Percentiles rank a stretch among this genome's conserved stretches.
Conservation (phyloP, 2,113 vertebrate species). For the Atrichornis clamosus region DNA sequence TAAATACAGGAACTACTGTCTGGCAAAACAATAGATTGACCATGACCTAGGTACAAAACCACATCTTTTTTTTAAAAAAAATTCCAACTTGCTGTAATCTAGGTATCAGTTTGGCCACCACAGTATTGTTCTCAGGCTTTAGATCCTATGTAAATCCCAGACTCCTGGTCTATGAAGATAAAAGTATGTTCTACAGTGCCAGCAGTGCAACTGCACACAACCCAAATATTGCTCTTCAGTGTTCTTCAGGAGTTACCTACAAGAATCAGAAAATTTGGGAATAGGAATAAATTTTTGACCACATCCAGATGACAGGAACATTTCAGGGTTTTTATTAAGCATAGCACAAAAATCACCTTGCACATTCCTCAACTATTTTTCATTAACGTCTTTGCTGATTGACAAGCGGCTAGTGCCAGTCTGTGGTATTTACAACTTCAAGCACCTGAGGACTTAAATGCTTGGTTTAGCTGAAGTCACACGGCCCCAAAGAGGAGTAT, state of each 20-base stretch:
- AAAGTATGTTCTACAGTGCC: background rate
- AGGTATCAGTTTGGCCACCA: background rate
- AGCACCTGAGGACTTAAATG: background rate
- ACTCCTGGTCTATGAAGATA: background rate
- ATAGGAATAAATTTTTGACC: background rate
- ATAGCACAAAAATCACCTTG: background rate
- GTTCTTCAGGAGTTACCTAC: background rate
- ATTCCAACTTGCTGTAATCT: background rate
- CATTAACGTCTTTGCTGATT: background rate
- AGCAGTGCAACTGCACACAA: background rate
- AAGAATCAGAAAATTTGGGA: background rate
- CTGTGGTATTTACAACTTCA: background rate
- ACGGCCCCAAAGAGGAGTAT: background rate
- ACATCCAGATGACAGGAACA: background rate
- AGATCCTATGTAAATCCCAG: background rate
- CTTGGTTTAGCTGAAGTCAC: background rate
- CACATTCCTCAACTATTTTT: background rate
- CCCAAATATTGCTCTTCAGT: rapidly evolving
- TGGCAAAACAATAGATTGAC: background rate
- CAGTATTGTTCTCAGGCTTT: background rate
- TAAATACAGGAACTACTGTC: background rate
- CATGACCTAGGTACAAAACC: background rate
- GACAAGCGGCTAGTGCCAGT: background rate
- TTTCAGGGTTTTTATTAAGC: background rate
- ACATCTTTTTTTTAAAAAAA: background rate